Conservation (phyloP, 1,140 invertebrate genomes). For the Marisa cornuarietis region DNA sequence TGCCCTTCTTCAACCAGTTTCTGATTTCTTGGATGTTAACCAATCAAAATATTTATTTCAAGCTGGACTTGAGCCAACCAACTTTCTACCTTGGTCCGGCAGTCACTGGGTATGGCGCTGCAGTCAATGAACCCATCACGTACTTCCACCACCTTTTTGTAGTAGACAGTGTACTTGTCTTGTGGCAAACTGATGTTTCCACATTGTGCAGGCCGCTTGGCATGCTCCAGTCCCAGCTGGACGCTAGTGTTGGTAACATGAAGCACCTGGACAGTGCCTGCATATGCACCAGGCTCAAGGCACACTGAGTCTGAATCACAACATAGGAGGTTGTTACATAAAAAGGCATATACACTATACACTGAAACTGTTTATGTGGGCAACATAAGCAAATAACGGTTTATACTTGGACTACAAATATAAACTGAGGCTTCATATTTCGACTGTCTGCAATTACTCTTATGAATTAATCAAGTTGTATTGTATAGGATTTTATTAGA, state of each 20-base stretch:
- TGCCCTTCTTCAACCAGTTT: too few species aligned
- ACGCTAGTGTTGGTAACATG: slow-evolving; percentile 73
- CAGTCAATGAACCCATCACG: slow-evolving; percentile 32
- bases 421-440: too few species aligned
- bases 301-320: slow-evolving; percentile 70
- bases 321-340: neutral
- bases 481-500: neutral
- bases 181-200: slow-evolving; percentile 73
- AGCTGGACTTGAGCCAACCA: too few species aligned
- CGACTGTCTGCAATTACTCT: too few species aligned
- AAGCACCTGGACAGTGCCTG: slow-evolving; percentile 61
- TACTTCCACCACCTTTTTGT: slow-evolving; percentile 64
- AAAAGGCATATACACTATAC: too few species aligned
- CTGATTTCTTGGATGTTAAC: too few species aligned
- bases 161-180: slow-evolving; percentile 76
- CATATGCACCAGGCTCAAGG: slow-evolving; percentile 72
- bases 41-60: too few species aligned
- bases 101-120: slow-evolving; percentile 29
- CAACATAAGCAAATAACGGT: neutral
- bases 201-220: slow-evolving; percentile 71
- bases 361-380: neutral
- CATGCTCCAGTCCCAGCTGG: slow-evolving; percentile 72
- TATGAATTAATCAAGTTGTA: too few species aligned
- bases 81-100: slow-evolving; percentile 37
- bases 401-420: too few species aligned